Evolutionary conservation across 2,797 vertebrate species (phyloP).

Genomic region (Scarus forsteni): DNA sequence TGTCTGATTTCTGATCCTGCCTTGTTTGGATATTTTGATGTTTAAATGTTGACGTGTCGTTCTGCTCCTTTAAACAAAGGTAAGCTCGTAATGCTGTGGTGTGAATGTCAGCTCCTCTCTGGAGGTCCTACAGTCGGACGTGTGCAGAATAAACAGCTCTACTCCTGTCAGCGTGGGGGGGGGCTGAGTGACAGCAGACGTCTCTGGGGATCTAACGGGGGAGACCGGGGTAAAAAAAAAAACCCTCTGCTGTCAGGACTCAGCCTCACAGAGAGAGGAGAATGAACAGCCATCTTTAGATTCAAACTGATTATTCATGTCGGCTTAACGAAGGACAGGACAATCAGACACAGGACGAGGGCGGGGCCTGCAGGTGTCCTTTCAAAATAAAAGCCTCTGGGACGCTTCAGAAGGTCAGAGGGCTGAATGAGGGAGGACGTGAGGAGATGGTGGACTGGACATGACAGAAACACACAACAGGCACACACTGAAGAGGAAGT

Average conservation of each 20-base stretch:
- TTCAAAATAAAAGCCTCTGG: slow-evolving; percentile 25
- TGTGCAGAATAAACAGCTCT: slow-evolving; percentile 63
- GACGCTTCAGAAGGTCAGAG: slow-evolving; percentile 46
- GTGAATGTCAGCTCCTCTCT: slow-evolving; percentile 44
- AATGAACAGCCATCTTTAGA: slow-evolving; percentile 32
- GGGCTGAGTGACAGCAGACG: slow-evolving; percentile 68
- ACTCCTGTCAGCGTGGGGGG: slow-evolving; percentile 46
- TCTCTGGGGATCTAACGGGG: slow-evolving; percentile 51
- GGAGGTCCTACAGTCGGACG: slow-evolving; percentile 56
- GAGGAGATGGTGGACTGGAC: slow-evolving; percentile 19
- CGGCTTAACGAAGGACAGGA: slow-evolving; percentile 23
- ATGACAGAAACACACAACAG: too few relatives aligned
- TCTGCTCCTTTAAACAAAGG: too few relatives aligned
- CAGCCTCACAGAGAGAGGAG: background rate
- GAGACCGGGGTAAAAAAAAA: too few relatives aligned
- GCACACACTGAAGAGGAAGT: too few relatives aligned
- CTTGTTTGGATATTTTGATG: too few relatives aligned
- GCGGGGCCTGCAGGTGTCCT: slow-evolving; percentile 14
- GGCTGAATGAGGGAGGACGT: slow-evolving; percentile 35
- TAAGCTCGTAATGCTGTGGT: too few relatives aligned
- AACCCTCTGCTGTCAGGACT: too few relatives aligned
- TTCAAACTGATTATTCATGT: too few relatives aligned
- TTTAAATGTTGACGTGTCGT: too few relatives aligned
- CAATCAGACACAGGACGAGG: slow-evolving; percentile 21
- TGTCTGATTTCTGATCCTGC: too few relatives aligned